Conservation (phyloP, 2,113 vertebrate species). For the Montifringilla adamsi region DNA sequence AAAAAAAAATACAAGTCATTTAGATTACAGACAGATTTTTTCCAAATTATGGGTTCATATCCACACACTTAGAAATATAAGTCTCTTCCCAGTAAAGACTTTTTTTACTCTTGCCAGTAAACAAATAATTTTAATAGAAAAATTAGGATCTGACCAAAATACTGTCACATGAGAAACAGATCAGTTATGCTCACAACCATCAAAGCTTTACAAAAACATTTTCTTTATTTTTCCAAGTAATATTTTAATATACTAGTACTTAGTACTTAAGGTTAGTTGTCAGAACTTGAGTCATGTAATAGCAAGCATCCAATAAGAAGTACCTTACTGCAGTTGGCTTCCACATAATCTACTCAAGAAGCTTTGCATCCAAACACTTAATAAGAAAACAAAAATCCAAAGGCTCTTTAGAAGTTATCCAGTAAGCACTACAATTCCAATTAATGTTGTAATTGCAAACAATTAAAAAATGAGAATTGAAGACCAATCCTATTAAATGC, state of each 20-base stretch:
- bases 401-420: background rate
- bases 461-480: background rate
- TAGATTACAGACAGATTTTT: background rate
- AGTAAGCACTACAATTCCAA: background rate
- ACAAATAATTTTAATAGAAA: background rate
- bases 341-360: background rate
- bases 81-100: background rate
- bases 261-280: background rate
- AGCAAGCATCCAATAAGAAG: background rate
- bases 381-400: background rate
- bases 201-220: background rate
- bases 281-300: background rate
- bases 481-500: background rate
- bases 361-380: background rate
- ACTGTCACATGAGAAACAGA: background rate
- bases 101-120: background rate
- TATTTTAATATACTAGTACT: background rate
- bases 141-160: background rate
- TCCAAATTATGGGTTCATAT: background rate
- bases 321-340: background rate
- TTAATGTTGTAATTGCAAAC: background rate
- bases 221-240: background rate
- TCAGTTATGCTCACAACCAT: background rate
- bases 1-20: background rate
- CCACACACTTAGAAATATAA: background rate